phyloP scores from a whole-genome alignment of 2,113 vertebrate species.

The Sinosuthora webbiana region DNA sequence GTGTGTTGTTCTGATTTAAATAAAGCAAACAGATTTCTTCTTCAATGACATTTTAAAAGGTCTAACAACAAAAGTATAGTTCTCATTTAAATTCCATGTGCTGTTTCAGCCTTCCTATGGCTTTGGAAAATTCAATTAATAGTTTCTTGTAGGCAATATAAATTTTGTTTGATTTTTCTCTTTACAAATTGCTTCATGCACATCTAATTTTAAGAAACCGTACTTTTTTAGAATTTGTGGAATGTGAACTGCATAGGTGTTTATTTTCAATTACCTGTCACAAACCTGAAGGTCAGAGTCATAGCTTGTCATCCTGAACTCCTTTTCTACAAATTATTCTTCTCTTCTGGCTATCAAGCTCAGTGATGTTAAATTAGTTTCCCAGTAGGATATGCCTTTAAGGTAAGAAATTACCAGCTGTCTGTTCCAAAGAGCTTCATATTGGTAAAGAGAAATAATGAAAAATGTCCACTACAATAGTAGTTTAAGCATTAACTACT shows the following conservation, averaged over 20 bases:
- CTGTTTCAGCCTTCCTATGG: not conserved
- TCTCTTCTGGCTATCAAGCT: not conserved
- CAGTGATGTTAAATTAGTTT: not conserved
- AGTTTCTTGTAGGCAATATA: not conserved
- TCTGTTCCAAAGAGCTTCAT: not conserved
- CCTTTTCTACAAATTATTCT: not conserved
- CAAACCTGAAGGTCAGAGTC: not conserved
- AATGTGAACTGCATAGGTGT: not conserved
- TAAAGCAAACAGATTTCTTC: not conserved
- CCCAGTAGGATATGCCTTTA: not conserved
- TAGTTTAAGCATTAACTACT: not conserved
- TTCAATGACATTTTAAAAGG: not conserved
- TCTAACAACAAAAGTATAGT: not conserved
- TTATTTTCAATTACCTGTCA: conserved; percentile 1
- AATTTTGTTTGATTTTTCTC: not conserved
- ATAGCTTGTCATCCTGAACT: not conserved
- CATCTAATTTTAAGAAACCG: not conserved
- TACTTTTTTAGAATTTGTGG: not conserved
- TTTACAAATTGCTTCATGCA: not conserved
- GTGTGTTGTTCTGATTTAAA: not conserved
- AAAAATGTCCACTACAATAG: not conserved
- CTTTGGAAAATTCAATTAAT: not conserved
- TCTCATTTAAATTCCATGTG: not conserved
- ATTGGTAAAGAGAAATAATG: not conserved
- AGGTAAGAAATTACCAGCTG: not conserved